A percentile compares a stretch with the other conserved stretches of the same genome.
phyloP scores from a whole-genome alignment of 2,888 invertebrate species.

The Sesamia inferens region DNA sequence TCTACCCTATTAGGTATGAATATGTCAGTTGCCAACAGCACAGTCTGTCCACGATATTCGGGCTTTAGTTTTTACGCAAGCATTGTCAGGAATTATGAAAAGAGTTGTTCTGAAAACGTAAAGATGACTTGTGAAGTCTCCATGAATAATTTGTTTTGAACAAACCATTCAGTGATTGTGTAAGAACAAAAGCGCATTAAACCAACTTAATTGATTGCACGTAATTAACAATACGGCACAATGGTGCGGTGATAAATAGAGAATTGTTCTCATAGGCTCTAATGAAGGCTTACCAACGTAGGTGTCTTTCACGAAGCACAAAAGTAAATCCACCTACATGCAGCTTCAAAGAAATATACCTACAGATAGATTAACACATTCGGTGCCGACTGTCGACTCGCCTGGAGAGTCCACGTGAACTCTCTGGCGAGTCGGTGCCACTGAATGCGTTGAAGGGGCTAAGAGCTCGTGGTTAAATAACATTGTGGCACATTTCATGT shows the following conservation, averaged over 20 bases:
- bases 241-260: slow-evolving; percentile 40
- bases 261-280: slow-evolving; percentile 34
- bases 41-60: slow-evolving; percentile 14
- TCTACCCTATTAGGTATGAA: background rate
- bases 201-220: slow-evolving; percentile 21
- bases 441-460: background rate
- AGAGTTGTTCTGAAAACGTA: background rate
- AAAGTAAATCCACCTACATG: background rate
- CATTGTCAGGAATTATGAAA: slow-evolving; percentile 10
- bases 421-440: background rate
- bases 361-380: background rate
- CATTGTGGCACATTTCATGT: too few relatives aligned
- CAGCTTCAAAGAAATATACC: background rate
- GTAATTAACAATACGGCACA: slow-evolving; percentile 31
- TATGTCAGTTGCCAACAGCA: background rate
- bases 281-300: slow-evolving; percentile 16
- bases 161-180: background rate
- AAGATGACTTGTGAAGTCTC: background rate
- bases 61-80: slow-evolving; percentile 26
- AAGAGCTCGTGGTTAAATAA: too few relatives aligned
- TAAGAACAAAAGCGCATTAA: slow-evolving; percentile 31
- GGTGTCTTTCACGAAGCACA: slow-evolving; percentile 32
- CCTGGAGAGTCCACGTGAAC: background rate
- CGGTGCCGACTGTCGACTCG: too few relatives aligned
- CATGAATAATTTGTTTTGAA: slow-evolving; percentile 2